Evolutionary conservation across 2,113 vertebrate species (phyloP).

Genomic region (Podarcis cretensis): DNA sequence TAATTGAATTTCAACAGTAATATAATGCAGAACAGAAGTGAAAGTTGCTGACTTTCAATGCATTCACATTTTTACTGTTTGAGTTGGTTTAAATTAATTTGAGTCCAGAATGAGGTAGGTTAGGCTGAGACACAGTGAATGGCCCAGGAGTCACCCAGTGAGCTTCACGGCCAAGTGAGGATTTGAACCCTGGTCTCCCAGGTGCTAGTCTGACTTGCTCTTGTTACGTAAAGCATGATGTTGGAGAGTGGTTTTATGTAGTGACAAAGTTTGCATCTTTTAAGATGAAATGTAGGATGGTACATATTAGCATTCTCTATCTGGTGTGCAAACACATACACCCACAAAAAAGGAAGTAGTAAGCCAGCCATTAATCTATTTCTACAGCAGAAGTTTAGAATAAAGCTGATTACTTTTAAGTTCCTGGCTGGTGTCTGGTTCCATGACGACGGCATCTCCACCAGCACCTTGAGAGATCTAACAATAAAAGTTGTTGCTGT

Average conservation of each 20-base stretch:
- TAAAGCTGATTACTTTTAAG: conserved; percentile 26
- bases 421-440: neutral
- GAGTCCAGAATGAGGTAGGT: neutral
- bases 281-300: neutral
- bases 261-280: neutral
- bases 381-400: conserved; percentile 25
- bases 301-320: neutral
- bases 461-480: conserved; percentile 23
- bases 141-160: too few species aligned
- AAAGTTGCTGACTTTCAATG: neutral
- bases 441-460: conserved; percentile 7
- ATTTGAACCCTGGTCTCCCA: neutral
- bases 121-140: neutral
- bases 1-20: neutral
- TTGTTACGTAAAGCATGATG: too few species aligned
- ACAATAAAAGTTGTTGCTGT: conserved; percentile 10
- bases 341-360: neutral
- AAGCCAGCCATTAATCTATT: neutral
- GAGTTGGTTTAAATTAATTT: neutral
- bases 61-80: neutral
- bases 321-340: neutral
- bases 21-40: neutral
- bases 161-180: too few species aligned
- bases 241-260: neutral
- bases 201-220: too few species aligned